Base-by-base conservation (phyloP, 2,888 invertebrate species). In the Aquatica leii region DNA sequence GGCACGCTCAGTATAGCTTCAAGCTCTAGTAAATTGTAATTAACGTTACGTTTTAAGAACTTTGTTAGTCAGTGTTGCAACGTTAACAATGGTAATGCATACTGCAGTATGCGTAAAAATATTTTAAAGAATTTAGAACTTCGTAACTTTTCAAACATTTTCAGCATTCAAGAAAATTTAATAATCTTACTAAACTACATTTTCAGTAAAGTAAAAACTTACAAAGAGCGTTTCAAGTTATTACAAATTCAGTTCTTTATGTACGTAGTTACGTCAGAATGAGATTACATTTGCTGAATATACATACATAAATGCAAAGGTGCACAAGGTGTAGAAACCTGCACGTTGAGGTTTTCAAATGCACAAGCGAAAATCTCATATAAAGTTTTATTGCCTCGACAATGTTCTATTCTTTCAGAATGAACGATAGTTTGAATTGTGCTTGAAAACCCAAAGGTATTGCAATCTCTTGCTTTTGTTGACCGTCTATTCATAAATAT, bases 371-470 rank as follows among this genome's bases (percentile, higher is more conserved):
- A 55, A 57, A 60, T 65, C 65, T 57, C 61, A 58, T 62, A 66
- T 66, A 66, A 64, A 66, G 54, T 66, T 66, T 66, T 66, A 66
- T 66, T 66, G 48, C 37, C 51, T 50, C 50, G 48, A 60, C 57
- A 61, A 54, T 51, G 65, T 50, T 9, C 54, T 58, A 59, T 59
- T 59, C 55, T 55, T 59, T 61, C 46, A 12, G 31, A 65, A 35
- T 17, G 51, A 18, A 34, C 49, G 65, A 60, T 65, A 65, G 56
- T 56, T 57, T 57, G 51, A 60, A 52, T 53, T 51, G 59, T 60
- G 51, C 57, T 48, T 48, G 34, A 54, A 62, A 58, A 50, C 46
- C 62, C 40, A 20, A 48, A 12, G 34, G 21, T 58, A 53, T 17
- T 54, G 37, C 57, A 62, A 48, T 57, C 57, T 9, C 53, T 15